Evolutionary conservation across 1,140 invertebrate species (phyloP), one percentile per base, ranked within the genome.

Genomic region (Battus philenor): DNA sequence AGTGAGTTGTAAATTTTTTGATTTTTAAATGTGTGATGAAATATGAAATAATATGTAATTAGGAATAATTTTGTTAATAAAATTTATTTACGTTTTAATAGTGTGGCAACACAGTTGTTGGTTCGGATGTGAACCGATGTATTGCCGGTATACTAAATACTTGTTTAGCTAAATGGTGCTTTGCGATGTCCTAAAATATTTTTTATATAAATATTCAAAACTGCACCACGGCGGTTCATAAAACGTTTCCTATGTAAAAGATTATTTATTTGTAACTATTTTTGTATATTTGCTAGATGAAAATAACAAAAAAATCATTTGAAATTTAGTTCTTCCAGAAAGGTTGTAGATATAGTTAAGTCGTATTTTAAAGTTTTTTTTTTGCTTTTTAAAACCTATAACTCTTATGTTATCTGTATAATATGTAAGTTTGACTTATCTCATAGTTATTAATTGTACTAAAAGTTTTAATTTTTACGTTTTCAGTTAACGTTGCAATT

Each of bases 251-350:
- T 77, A 72, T 73, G 52, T 68, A 68, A 73, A 75, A 71, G 59
- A 77, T 80, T 83, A 83, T 83, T 83, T 83, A 83, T 83, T 83
- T 79, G 65, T 80, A 75, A 66, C 64, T 80, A 70, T 74, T 70
- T 74, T 71, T 80, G 66, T 80, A 79, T 77, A 78, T 70, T 80
- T 65, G 43, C 54, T 69, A 65, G 53, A 51, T 62, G 58, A 68
- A 62, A 55, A 54, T 46, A 51, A 59, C 33, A 54, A 59, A 50
- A 51, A 57, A 61, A 56, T 44, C 31, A 56, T 54, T 54, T 41
- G 33, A 63, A 67, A 54, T 52, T 62, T 58, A 61, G 74, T 50
- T 77, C 76, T 80, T 81, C 75, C 73, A 72, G 55, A 70, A 73
- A 65, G 64, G 30, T 57, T 80, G 69, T 80, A 78, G 73, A 79